A percentile compares a stretch with the other conserved stretches of the same genome.
Evolutionary conservation across 2,797 vertebrate species (phyloP).

Genomic region (Cirrhinus mrigala): DNA sequence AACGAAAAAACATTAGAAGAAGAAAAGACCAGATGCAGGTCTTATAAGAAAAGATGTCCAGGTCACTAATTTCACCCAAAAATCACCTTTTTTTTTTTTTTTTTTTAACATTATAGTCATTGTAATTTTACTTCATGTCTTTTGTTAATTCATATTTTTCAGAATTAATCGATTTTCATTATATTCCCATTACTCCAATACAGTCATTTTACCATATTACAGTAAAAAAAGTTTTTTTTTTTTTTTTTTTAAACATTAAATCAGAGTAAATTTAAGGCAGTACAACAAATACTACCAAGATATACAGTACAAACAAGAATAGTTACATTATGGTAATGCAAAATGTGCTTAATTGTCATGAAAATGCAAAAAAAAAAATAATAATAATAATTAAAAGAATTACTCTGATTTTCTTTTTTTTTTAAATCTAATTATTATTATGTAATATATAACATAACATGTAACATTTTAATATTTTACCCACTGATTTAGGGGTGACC

Average conservation of each 20-base stretch:
- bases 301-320: too few relatives aligned
- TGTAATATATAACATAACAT: neutral
- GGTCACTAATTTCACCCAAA: neutral
- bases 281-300: neutral
- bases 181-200: neutral
- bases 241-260: too few relatives aligned
- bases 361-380: neutral
- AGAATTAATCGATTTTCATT: neutral
- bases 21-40: slow-evolving; percentile 15
- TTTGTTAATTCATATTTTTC: neutral
- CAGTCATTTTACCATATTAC: neutral
- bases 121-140: neutral
- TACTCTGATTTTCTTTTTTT: neutral
- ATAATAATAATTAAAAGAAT: too few relatives aligned
- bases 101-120: neutral
- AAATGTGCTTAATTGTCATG: neutral
- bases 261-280: neutral
- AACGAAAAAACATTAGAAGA: slow-evolving; percentile 22
- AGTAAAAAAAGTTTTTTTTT: neutral
- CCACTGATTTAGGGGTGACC: neutral
- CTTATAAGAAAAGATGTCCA: neutral
- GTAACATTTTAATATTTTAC: neutral
- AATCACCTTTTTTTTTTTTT: neutral
- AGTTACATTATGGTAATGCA: neutral
- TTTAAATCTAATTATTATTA: neutral